phyloP scores from a whole-genome alignment of 2,113 vertebrate genomes.

The Siniperca chuatsi region DNA sequence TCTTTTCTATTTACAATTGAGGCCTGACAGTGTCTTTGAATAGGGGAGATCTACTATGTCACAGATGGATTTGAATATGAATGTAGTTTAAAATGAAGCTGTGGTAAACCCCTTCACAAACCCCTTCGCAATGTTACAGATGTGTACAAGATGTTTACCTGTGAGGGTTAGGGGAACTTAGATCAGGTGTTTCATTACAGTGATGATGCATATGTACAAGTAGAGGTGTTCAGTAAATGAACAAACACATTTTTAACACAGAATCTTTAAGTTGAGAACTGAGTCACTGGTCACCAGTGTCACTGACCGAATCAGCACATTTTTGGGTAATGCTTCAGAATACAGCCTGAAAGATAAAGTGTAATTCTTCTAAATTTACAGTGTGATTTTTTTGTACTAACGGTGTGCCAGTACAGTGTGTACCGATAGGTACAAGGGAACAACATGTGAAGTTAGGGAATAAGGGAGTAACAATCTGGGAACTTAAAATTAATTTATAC shows the following conservation, averaged over 20 bases:
- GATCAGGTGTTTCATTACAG: neutral
- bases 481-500: neutral
- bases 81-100: constrained; percentile 2
- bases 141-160: neutral
- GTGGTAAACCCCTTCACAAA: constrained; percentile 1
- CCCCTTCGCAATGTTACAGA: neutral
- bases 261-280: neutral
- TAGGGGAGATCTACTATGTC: constrained; percentile 22
- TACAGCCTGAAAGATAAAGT: neutral
- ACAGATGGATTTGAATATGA: constrained; percentile 16
- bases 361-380: neutral
- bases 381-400: neutral
- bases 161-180: neutral
- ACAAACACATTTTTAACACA: neutral
- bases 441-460: neutral
- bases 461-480: neutral
- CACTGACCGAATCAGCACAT: neutral
- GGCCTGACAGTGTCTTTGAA: constrained; percentile 35
- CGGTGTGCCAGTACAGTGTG: neutral
- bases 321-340: neutral
- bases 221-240: neutral
- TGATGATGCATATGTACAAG: neutral
- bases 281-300: neutral
- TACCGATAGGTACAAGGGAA: neutral
- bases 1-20: constrained; percentile 58